phyloP scores from a whole-genome alignment of 2,797 vertebrate genomes.

The Thripadectes ignobilis region DNA sequence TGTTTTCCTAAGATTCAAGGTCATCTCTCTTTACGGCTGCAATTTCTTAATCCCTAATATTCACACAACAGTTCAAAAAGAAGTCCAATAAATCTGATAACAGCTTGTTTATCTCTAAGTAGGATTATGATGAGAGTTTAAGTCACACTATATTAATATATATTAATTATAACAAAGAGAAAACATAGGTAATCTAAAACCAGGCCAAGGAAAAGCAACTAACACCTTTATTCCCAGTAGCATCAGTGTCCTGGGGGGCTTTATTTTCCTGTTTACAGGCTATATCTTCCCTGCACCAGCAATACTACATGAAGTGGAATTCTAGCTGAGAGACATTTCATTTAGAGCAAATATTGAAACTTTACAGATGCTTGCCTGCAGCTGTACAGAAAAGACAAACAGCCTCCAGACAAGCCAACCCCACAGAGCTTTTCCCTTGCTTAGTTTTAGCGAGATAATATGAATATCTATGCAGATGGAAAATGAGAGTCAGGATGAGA shows the following conservation, averaged over 20 bases:
- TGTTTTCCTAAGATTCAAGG: neutral
- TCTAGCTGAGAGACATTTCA: neutral
- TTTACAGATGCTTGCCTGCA: slow-evolving; percentile 44
- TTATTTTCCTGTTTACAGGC: neutral
- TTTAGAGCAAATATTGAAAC: slow-evolving; percentile 43
- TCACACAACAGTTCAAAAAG: neutral
- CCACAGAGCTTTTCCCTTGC: slow-evolving; percentile 40
- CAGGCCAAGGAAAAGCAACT: neutral
- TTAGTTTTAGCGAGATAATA: neutral
- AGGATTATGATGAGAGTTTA: neutral
- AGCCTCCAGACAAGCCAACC: slow-evolving; percentile 51
- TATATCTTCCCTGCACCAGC: neutral
- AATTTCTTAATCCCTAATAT: neutral
- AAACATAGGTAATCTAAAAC: neutral
- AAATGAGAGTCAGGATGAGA: neutral
- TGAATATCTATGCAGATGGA: neutral
- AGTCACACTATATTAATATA: neutral
- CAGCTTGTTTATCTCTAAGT: neutral
- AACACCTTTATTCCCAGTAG: neutral
- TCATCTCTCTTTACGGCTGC: neutral
- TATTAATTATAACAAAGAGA: neutral
- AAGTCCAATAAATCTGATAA: neutral
- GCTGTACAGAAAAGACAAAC: slow-evolving; percentile 57
- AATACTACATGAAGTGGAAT: neutral
- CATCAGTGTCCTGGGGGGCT: neutral